A percentile compares a stretch with the other conserved stretches of the same genome.
phyloP scores from a whole-genome alignment of 2,888 invertebrate species.

The Crematogaster levior region DNA sequence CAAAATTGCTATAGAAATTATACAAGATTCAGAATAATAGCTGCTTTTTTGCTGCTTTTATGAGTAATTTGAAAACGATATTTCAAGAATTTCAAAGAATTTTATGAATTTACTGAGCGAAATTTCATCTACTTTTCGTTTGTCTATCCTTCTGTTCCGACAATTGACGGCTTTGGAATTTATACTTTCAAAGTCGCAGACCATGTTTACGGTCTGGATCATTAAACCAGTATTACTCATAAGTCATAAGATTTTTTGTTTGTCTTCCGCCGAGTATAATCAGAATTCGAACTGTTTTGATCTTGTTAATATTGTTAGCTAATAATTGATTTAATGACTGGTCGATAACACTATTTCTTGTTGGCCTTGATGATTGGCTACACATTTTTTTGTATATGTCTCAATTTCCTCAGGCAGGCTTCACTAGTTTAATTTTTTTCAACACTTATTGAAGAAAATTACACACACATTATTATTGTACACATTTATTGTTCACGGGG shows the following conservation, averaged over 20 bases:
- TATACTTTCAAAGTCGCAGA: neutral
- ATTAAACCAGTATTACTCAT: slow-evolving; percentile 44
- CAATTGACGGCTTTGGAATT: slow-evolving; percentile 4
- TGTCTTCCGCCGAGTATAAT: neutral
- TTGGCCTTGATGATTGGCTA: slow-evolving; percentile 27
- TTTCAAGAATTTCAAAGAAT: neutral
- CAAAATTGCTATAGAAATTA: neutral
- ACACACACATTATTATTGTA: too few relatives aligned
- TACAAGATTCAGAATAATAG: neutral
- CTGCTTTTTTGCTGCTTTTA: neutral
- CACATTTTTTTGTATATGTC: slow-evolving; percentile 9
- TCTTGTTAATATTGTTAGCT: slow-evolving; percentile 48
- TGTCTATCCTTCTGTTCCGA: slow-evolving; percentile 5
- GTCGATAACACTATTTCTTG: slow-evolving; percentile 34
- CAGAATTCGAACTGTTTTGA: slow-evolving; percentile 29
- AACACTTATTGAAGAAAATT: too few relatives aligned
- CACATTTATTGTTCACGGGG: neutral
- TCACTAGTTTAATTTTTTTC: neutral
- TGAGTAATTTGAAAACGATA: neutral
- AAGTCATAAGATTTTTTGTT: slow-evolving; percentile 18
- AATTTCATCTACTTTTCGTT: neutral
- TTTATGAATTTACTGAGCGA: neutral
- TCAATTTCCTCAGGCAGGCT: slow-evolving; percentile 19
- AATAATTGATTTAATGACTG: slow-evolving; percentile 45
- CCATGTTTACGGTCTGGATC: slow-evolving; percentile 1